Percentiles rank a stretch among this genome's conserved stretches.
Conservation (phyloP, 2,113 vertebrate genomes). For the Caretta caretta region DNA sequence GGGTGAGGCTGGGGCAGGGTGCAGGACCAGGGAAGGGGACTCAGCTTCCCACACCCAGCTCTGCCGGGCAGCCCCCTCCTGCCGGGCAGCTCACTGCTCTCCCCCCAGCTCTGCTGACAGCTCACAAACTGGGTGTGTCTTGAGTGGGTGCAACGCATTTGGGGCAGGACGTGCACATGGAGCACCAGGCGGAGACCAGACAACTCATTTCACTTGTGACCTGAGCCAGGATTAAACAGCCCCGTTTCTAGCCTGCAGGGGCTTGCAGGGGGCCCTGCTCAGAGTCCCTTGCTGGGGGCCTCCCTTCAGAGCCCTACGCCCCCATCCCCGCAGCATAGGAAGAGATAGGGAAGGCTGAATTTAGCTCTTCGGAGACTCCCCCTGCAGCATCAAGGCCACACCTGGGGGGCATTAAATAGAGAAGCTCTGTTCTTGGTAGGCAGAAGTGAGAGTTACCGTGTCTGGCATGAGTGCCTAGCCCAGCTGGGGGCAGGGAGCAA, state of each 20-base stretch:
- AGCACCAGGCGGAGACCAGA: too few relatives aligned
- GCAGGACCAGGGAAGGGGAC: not conserved
- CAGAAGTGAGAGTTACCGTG: not conserved
- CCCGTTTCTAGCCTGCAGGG: too few relatives aligned
- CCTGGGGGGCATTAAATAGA: too few relatives aligned
- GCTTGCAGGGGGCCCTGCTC: too few relatives aligned
- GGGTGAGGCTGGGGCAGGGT: not conserved
- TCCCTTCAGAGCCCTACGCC: not conserved
- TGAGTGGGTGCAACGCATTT: too few relatives aligned
- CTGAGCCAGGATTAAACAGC: too few relatives aligned
- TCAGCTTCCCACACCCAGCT: not conserved
- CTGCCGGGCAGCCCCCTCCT: not conserved
- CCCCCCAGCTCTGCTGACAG: not conserved
- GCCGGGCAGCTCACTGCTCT: not conserved
- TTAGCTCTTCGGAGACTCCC: not conserved
- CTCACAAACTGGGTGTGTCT: too few relatives aligned
- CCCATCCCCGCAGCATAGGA: not conserved
- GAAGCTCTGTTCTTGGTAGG: too few relatives aligned
- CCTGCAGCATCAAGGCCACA: too few relatives aligned
- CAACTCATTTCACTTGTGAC: too few relatives aligned
- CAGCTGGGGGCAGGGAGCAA: not conserved
- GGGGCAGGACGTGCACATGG: too few relatives aligned
- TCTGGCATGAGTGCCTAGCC: not conserved
- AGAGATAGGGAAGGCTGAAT: not conserved
- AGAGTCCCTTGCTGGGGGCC: not conserved